Evolutionary conservation across 2,888 invertebrate species (phyloP).

Genomic region (Drosophila stalkeri): DNA sequence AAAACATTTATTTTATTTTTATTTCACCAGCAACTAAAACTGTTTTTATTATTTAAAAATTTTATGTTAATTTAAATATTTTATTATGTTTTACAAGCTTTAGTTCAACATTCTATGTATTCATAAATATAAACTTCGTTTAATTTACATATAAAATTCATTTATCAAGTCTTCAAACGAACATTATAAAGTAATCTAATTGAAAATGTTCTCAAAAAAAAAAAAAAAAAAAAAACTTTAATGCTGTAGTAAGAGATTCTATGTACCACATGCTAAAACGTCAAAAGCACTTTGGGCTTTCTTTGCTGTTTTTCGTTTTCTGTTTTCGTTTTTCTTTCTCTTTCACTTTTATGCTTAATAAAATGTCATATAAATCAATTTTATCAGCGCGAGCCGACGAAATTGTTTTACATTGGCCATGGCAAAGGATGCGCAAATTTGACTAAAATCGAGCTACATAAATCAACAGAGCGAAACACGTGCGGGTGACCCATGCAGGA

Average conservation of each 20-base stretch:
- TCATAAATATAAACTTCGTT: not conserved
- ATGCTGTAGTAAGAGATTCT: not conserved
- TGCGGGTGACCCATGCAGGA: constrained; percentile 39
- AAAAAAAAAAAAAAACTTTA: not conserved
- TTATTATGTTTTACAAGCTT: not conserved
- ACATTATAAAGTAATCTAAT: not conserved
- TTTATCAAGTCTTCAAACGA: not conserved
- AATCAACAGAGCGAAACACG: constrained; percentile 61
- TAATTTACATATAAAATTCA: not conserved
- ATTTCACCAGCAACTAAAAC: too few relatives aligned
- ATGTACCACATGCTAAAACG: not conserved
- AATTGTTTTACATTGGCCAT: constrained; percentile 25
- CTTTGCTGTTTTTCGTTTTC: not conserved
- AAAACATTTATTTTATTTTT: not conserved
- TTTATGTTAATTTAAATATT: not conserved
- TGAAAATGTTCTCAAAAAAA: not conserved
- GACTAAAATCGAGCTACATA: constrained; percentile 59
- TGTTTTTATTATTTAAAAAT: too few relatives aligned
- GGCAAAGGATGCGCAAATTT: constrained; percentile 37
- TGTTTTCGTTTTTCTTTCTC: not conserved
- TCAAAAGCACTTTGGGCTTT: constrained; percentile 12
- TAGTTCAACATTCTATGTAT: not conserved
- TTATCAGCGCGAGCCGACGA: constrained; percentile 46
- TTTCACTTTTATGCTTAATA: constrained; percentile 25
- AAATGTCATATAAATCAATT: constrained; percentile 65